Percentiles rank a stretch among this genome's conserved stretches.
Evolutionary conservation across 2,113 vertebrate species (phyloP).

Genomic region (Pseudopipra pipra): DNA sequence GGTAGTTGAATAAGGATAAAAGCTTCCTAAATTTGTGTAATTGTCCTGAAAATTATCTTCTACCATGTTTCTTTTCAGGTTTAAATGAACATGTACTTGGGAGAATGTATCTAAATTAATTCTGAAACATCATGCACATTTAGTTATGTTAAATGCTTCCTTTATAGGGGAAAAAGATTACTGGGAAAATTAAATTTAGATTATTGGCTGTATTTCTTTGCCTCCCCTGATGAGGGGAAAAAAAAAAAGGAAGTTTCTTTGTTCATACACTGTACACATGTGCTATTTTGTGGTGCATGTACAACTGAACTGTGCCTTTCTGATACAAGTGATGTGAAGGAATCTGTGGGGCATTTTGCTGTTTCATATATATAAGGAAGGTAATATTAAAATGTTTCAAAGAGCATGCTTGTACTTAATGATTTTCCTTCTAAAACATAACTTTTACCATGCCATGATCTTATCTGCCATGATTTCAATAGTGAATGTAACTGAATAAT

Average conservation of each 20-base stretch:
- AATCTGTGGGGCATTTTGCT: conserved; percentile 45
- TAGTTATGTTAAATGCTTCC: background rate
- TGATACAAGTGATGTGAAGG: conserved; percentile 21
- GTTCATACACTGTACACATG: background rate
- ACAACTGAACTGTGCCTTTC: background rate
- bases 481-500: conserved; percentile 53
- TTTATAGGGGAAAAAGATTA: background rate
- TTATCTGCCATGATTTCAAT: conserved; percentile 46
- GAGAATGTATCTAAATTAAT: background rate
- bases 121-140: background rate
- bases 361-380: conserved; percentile 37
- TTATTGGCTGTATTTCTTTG: background rate
- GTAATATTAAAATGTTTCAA: conserved; percentile 46
- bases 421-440: conserved; percentile 45
- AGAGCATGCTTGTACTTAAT: conserved; percentile 46
- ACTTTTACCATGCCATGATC: conserved; percentile 18
- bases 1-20: background rate
- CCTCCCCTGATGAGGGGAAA: background rate
- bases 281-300: background rate
- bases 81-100: background rate
- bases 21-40: background rate
- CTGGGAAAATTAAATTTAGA: background rate
- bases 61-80: background rate
- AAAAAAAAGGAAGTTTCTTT: background rate
- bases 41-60: background rate